Conservation (phyloP, 2,797 vertebrate genomes). For the Pseudochirops corinnae region DNA sequence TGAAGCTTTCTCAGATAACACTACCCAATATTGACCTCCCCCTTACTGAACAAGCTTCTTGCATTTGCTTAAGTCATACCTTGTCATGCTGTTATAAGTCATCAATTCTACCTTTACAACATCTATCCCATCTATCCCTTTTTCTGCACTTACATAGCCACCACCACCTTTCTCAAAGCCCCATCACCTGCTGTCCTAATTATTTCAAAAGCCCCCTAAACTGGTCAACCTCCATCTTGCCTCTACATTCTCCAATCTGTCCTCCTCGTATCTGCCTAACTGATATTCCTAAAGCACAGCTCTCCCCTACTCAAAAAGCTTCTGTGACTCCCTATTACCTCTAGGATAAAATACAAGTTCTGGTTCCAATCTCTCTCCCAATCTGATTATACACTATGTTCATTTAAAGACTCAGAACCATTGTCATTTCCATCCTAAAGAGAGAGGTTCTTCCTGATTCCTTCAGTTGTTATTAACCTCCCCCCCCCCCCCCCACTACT, state of each 20-base stretch:
- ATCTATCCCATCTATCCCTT: background rate
- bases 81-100: background rate
- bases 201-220: background rate
- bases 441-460: background rate
- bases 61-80: background rate
- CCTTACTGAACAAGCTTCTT: background rate
- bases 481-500: background rate
- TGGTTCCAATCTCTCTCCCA: background rate
- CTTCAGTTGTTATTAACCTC: background rate
- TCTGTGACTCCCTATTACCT: background rate
- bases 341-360: background rate
- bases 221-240: background rate
- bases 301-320: background rate
- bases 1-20: background rate
- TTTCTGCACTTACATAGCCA: background rate
- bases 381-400: background rate
- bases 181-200: background rate
- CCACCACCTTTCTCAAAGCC: background rate
- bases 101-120: background rate
- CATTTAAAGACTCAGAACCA: background rate
- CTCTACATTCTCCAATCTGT: background rate
- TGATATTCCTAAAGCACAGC: background rate
- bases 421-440: background rate
- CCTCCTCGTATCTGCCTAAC: background rate
- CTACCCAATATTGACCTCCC: background rate